Evolutionary conservation across 2,113 vertebrate species (phyloP).

Genomic region (Equus quagga): DNA sequence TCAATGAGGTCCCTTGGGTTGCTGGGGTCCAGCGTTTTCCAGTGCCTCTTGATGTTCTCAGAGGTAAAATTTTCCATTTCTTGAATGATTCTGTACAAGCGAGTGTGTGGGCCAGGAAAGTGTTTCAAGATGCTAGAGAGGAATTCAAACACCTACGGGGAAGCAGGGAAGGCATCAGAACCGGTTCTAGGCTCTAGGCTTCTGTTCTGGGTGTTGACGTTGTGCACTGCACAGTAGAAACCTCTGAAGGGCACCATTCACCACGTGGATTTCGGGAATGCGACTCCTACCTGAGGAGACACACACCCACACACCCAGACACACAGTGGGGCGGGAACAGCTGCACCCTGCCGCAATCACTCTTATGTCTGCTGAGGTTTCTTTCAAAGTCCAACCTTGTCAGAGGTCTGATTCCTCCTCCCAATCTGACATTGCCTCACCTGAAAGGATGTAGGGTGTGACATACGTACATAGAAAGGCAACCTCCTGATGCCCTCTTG

Average conservation of each 20-base stretch:
- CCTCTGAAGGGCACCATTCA: background rate
- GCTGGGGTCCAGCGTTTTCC: slow-evolving; percentile 82
- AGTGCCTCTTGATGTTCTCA: slow-evolving; percentile 84
- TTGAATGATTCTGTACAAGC: background rate
- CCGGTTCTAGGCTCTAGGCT: background rate
- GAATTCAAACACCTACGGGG: slow-evolving; percentile 68
- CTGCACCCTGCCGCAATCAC: background rate
- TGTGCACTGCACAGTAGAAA: background rate
- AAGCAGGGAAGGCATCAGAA: background rate
- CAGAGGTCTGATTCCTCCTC: background rate
- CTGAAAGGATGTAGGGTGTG: background rate
- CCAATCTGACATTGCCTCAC: background rate
- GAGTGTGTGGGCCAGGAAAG: slow-evolving; percentile 84
- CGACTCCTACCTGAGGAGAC: background rate
- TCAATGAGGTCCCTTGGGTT: slow-evolving; percentile 88
- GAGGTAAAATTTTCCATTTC: slow-evolving; percentile 64
- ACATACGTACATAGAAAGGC: background rate
- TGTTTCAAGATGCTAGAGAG: slow-evolving; percentile 83
- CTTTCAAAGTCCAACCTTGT: background rate
- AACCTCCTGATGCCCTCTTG: background rate
- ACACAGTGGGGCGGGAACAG: background rate
- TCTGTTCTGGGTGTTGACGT: background rate
- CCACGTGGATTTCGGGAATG: background rate
- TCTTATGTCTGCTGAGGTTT: background rate
- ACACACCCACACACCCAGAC: background rate